Evolutionary conservation across 2,113 vertebrate species (phyloP).

Genomic region (Puffinus mauretanicus): DNA sequence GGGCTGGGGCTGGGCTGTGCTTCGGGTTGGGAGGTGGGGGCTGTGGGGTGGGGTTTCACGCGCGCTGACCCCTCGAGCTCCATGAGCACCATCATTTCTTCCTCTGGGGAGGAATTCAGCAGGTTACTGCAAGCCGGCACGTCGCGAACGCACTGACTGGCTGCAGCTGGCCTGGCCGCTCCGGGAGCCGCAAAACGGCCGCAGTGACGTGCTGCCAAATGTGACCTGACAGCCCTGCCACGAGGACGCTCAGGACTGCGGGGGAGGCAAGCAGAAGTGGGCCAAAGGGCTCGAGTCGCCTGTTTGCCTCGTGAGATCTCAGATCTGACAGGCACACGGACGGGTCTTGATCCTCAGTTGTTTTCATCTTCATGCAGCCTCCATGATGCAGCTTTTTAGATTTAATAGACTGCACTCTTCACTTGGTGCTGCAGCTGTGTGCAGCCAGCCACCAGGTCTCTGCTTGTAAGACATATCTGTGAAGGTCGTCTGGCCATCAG

Average conservation of each 20-base stretch:
- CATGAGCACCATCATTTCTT: not conserved
- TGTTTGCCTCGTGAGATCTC: not conserved
- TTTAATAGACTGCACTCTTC: not conserved
- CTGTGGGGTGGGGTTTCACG: not conserved
- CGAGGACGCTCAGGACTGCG: not conserved
- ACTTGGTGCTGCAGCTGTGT: not conserved
- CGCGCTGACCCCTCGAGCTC: not conserved
- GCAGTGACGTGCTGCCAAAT: not conserved
- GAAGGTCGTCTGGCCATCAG: not conserved
- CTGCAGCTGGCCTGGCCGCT: not conserved
- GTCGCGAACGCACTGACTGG: fast-evolving
- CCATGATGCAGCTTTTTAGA: not conserved
- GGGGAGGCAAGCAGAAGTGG: not conserved
- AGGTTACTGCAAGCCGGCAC: not conserved
- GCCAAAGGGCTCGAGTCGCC: not conserved
- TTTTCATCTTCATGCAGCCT: not conserved
- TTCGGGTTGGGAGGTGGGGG: not conserved
- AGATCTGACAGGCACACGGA: not conserved
- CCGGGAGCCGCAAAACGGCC: fast-evolving
- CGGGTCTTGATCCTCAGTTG: not conserved
- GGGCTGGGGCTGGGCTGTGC: not conserved
- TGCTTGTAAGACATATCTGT: not conserved
- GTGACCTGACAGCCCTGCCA: not conserved
- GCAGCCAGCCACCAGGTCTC: not conserved
- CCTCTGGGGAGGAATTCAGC: not conserved